Percentiles rank a stretch among this genome's conserved stretches.
Conservation (phyloP, 2,113 vertebrate species). For the Xenopus laevis region DNA sequence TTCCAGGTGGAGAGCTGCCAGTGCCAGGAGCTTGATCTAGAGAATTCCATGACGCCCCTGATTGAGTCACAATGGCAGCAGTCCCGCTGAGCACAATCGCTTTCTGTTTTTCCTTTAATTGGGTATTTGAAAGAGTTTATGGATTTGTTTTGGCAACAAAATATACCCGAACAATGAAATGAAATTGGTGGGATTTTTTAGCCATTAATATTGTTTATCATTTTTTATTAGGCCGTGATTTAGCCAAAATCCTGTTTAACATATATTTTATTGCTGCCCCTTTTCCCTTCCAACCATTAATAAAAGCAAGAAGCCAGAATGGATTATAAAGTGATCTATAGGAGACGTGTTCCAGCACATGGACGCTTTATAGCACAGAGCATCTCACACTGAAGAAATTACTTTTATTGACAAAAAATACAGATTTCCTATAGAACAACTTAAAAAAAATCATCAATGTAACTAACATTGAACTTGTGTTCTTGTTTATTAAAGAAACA, state of each 20-base stretch:
- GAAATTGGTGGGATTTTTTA: not conserved
- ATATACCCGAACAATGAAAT: not conserved
- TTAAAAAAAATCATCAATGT: too few species aligned
- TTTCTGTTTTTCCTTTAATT: not conserved
- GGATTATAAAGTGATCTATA: too few species aligned
- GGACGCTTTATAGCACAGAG: too few species aligned
- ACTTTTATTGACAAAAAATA: too few species aligned
- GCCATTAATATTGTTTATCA: slow-evolving; percentile 3
- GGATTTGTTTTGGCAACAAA: not conserved
- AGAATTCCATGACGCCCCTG: not conserved
- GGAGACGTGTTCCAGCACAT: too few species aligned
- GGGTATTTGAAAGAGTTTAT: not conserved
- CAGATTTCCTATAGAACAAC: too few species aligned
- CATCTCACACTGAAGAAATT: too few species aligned
- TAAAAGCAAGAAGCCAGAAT: not conserved
- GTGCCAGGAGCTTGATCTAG: not conserved
- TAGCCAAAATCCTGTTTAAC: not conserved
- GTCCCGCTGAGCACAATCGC: not conserved
- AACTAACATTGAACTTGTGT: too few species aligned
- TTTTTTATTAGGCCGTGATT: not conserved
- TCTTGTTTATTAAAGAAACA: too few species aligned
- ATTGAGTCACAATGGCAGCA: not conserved
- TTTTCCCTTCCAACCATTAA: not conserved
- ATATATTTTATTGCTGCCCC: not conserved
- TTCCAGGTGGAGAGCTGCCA: not conserved